phyloP scores from a whole-genome alignment of 2,797 vertebrate species.

The Phoxinus dragarum region DNA sequence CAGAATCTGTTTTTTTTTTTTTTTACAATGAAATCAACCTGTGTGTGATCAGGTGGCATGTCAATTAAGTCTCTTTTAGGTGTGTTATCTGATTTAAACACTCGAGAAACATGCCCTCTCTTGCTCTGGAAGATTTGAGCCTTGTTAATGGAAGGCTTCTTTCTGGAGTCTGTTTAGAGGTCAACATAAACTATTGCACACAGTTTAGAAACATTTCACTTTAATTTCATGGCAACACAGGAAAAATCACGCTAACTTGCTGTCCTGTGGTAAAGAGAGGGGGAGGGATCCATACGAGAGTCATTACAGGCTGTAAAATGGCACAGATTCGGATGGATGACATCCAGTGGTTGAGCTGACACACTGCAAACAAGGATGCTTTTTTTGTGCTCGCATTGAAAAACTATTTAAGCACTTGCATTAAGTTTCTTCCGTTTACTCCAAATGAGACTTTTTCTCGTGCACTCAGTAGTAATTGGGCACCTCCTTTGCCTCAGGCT shows the following conservation, averaged over 20 bases:
- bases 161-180: slow-evolving; percentile 27
- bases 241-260: background rate
- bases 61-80: slow-evolving; percentile 41
- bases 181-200: background rate
- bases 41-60: slow-evolving; percentile 35
- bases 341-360: slow-evolving; percentile 80
- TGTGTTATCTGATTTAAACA: slow-evolving; percentile 46
- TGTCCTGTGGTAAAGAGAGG: slow-evolving; percentile 30
- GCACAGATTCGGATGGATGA: slow-evolving; percentile 76
- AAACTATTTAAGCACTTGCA: slow-evolving; percentile 4
- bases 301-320: slow-evolving; percentile 61
- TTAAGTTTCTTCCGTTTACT: background rate
- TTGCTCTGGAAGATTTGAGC: slow-evolving; percentile 40
- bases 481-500: slow-evolving; percentile 21
- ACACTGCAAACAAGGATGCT: slow-evolving; percentile 76
- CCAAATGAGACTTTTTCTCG: slow-evolving; percentile 9
- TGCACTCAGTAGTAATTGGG: slow-evolving; percentile 6
- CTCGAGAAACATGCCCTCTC: slow-evolving; percentile 49
- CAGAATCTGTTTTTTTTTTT: slow-evolving; percentile 19
- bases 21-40: slow-evolving; percentile 14
- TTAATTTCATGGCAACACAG: slow-evolving; percentile 2
- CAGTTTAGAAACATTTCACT: slow-evolving; percentile 17
- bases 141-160: slow-evolving; percentile 9
- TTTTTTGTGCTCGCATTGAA: slow-evolving; percentile 2
- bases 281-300: slow-evolving; percentile 56